These are phyloP conservation scores for Hydropsyche betteni DNA, from an alignment of 2,888 invertebrate genomes.

Conservation along the genomic window DNA sequence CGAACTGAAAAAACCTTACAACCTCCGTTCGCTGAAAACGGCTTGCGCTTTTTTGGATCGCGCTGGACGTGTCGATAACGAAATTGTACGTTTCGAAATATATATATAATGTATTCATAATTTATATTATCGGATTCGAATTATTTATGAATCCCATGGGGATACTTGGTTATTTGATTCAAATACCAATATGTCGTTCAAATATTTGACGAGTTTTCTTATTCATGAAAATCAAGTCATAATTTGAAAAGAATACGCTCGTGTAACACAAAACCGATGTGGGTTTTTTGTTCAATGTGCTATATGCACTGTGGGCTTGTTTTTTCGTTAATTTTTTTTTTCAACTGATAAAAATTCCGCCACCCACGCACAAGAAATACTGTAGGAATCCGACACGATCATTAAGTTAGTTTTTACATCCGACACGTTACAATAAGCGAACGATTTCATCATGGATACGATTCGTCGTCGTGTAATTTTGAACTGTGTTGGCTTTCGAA, in stretches of 20 bases:
- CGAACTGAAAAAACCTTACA: background rate
- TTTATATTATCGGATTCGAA: too few species aligned
- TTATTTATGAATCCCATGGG: too few species aligned
- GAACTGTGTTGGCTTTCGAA: background rate
- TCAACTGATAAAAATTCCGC: conserved; percentile 16
- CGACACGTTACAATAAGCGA: conserved; percentile 20
- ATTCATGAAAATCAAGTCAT: too few species aligned
- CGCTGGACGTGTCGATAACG: background rate
- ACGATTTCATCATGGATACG: conserved; percentile 16
- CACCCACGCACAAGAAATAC: conserved; percentile 21
- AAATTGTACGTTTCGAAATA: background rate
- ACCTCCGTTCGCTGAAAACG: background rate
- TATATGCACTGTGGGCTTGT: background rate
- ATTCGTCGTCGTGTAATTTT: conserved; percentile 10
- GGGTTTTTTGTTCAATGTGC: too few species aligned
- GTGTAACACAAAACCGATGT: too few species aligned
- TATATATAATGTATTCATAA: background rate
- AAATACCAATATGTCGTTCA: too few species aligned
- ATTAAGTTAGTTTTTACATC: conserved; percentile 19
- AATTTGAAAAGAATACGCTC: too few species aligned
- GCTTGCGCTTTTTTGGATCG: background rate
- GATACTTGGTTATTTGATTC: too few species aligned
- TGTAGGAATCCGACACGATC: conserved; percentile 19
- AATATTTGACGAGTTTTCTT: too few species aligned
- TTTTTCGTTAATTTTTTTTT: conserved; percentile 5